Conservation (phyloP, 2,888 invertebrate genomes). For the Drosophila greeni region DNA sequence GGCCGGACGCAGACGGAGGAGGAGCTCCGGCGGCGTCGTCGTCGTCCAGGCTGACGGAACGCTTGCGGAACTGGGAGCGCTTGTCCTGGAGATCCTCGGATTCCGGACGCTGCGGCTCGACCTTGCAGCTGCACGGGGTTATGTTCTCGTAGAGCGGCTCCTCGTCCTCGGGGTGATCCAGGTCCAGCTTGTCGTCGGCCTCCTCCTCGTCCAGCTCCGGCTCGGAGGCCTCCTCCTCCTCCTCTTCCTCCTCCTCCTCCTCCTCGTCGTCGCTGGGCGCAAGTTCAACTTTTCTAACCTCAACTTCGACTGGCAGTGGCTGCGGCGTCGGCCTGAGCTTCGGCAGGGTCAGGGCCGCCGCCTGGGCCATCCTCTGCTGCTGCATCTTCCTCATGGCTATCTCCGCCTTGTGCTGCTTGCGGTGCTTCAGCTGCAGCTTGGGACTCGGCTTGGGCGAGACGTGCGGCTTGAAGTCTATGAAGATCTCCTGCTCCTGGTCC, state of each 20-base stretch:
- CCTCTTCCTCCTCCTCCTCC: constrained; percentile 46
- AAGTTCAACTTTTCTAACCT: constrained; percentile 54
- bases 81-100: constrained; percentile 54
- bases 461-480: constrained; percentile 92
- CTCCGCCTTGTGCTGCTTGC: constrained; percentile 84
- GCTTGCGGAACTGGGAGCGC: constrained; percentile 86
- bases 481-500: constrained; percentile 86
- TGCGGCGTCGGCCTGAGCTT: constrained; percentile 46
- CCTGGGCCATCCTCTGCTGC: constrained; percentile 80
- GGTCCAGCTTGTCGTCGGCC: constrained; percentile 42
- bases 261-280: constrained; percentile 54
- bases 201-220: constrained; percentile 25
- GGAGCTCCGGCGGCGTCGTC: constrained; percentile 69
- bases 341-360: constrained; percentile 62
- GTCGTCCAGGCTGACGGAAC: constrained; percentile 86
- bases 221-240: constrained; percentile 27
- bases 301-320: constrained; percentile 50
- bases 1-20: constrained; percentile 59
- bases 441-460: constrained; percentile 83
- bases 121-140: constrained; percentile 73
- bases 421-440: constrained; percentile 81
- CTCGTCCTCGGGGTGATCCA: constrained; percentile 54
- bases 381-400: constrained; percentile 79
- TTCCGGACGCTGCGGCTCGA: constrained; percentile 73
- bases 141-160: constrained; percentile 76